Conservation (phyloP, 2,113 vertebrate species). For the Corythaixoides concolor region DNA sequence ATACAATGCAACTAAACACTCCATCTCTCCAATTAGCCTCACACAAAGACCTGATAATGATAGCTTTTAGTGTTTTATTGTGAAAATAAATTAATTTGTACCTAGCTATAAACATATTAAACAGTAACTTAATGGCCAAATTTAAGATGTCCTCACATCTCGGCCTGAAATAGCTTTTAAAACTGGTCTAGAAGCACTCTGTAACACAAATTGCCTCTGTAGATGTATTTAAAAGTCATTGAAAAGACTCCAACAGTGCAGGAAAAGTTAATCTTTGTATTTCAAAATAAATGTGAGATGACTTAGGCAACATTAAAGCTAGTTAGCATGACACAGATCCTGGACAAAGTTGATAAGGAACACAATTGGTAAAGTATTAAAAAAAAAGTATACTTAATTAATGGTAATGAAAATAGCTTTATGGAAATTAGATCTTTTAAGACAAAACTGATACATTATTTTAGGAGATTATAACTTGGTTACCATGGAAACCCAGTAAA, state of each 20-base stretch:
- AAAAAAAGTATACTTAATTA: neutral
- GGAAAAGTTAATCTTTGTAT: neutral
- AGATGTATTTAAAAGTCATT: neutral
- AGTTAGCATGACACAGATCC: neutral
- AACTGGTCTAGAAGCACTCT: neutral
- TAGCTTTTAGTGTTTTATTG: neutral
- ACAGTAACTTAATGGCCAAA: neutral
- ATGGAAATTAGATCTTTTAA: conserved; percentile 3
- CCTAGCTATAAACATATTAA: neutral
- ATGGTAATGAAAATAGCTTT: neutral
- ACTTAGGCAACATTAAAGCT: neutral
- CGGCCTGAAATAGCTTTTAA: neutral
- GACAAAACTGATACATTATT: neutral
- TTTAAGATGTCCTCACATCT: neutral
- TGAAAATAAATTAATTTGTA: neutral
- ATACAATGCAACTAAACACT: neutral
- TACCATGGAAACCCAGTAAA: neutral
- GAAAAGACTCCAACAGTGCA: neutral
- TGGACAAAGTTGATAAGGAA: neutral
- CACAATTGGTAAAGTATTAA: neutral
- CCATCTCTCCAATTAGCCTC: neutral
- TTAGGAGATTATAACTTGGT: neutral
- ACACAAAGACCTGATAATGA: neutral
- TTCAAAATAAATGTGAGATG: neutral
- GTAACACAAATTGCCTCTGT: neutral